Evolutionary conservation across 2,888 invertebrate genomes (phyloP), one percentile per base, ranked within the genome.

Genomic region (Troglohyphantes excavatus): DNA sequence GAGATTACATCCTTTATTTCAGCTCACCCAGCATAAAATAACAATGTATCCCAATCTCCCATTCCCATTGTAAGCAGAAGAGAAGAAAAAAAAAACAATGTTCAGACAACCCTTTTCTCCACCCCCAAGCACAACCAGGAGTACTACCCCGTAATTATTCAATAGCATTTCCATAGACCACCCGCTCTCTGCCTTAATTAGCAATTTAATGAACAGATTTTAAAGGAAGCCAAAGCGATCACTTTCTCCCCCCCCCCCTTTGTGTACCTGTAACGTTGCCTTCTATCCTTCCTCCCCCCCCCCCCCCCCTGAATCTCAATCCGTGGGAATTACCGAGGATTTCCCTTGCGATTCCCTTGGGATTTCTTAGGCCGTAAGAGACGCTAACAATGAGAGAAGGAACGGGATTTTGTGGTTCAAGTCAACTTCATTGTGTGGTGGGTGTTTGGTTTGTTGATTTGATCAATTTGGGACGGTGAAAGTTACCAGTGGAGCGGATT

Each of bases 161-260:
- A 61, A 78, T 73, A 68, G 70, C 67, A 68, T 76, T 76, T 68
- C 53, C 75, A 65, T 70, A 89, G 82, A 82, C 68, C 76, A 61
- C 26, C 23, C 76, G n/a, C 68, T 70, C 75, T 23, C 23, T 19
- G 39, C 33, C 33, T 76, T 89, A 89, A 89, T 89, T 89, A 89
- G 82, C 75, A 89, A 89, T 89, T 89, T 82, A 89, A 89, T 89
- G 82, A 89, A 83, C 75, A 76, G 82, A 82, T 89, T 89, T 89
- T 76, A 83, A 78, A 70, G 85, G 70, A 68, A 61, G 75, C 26
- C 72, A 27, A 33, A 46, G 59, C 27, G 67, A 27, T 21, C n/a
- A 19, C 73, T 73, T 33, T 33, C 53, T 46, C 46, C 46, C 2
- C 46, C 17, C 13, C 13, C 39, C 39, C 39, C 39, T 13, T 39